A percentile compares a stretch with the other conserved stretches of the same genome.
phyloP scores from a whole-genome alignment of 2,113 vertebrate genomes.

The Gambusia affinis region DNA sequence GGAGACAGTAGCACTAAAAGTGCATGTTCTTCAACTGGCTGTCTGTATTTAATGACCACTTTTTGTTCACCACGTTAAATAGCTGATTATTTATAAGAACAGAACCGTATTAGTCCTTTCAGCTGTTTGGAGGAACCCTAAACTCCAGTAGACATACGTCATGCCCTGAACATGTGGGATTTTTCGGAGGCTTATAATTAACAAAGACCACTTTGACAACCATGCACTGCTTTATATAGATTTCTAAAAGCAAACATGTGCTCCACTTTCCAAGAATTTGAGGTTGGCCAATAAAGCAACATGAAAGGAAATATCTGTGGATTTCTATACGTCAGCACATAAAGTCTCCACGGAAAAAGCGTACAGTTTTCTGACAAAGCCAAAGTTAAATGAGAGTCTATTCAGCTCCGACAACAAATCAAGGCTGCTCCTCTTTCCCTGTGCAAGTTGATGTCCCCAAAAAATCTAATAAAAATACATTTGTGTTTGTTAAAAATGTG shows the following conservation, averaged over 20 bases:
- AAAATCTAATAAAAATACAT: no score
- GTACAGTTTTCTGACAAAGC: conserved; percentile 25
- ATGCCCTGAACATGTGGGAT: conserved; percentile 34
- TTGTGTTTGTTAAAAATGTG: no score
- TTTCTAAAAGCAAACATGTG: conserved; percentile 47
- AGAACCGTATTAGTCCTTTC: conserved; percentile 26
- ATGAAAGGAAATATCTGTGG: conserved; percentile 45
- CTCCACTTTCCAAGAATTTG: conserved; percentile 40
- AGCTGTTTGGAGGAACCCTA: conserved; percentile 20
- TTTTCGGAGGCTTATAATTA: conserved; percentile 57
- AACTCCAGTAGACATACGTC: conserved; percentile 17
- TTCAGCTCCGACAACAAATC: conserved; percentile 5
- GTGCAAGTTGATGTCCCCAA: no score
- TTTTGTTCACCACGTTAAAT: conserved; percentile 18
- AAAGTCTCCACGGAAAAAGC: conserved; percentile 23
- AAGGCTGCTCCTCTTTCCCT: background rate
- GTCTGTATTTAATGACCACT: conserved; percentile 22
- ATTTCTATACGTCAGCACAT: conserved; percentile 43
- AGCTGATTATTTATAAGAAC: conserved; percentile 39
- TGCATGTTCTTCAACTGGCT: background rate
- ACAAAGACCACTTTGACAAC: conserved; percentile 44
- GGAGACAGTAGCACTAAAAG: background rate
- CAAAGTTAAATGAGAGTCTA: conserved; percentile 2
- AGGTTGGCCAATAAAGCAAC: conserved; percentile 48
- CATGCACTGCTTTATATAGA: conserved; percentile 40